A percentile compares a stretch with the other conserved stretches of the same genome.
These are phyloP conservation scores for Andrena minutula DNA, from an alignment of 2,888 invertebrate genomes.

Conservation along the genomic window DNA sequence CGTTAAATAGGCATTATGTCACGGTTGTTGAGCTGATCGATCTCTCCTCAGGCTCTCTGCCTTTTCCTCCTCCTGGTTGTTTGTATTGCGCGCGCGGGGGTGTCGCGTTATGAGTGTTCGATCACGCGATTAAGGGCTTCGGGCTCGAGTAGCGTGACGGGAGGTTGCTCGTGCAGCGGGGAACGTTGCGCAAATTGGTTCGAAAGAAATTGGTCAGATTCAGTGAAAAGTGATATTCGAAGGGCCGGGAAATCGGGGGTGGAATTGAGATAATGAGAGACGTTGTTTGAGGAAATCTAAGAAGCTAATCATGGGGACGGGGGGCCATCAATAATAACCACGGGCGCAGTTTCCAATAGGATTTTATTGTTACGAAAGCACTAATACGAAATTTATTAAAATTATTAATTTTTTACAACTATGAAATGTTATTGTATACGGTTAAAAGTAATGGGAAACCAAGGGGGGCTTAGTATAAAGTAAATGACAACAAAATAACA, in stretches of 20 bases:
- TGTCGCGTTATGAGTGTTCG: conserved; percentile 44
- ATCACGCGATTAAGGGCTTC: conserved; percentile 27
- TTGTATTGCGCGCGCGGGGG: conserved; percentile 15
- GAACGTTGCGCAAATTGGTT: background rate
- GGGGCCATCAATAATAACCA: too few relatives aligned
- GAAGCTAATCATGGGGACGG: too few relatives aligned
- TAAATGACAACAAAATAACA: too few relatives aligned
- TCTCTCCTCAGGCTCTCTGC: conserved; percentile 8
- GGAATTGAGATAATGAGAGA: too few relatives aligned
- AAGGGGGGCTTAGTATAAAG: background rate
- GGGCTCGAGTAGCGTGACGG: background rate
- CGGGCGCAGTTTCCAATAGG: too few relatives aligned
- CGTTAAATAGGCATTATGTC: conserved; percentile 49
- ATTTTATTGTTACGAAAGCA: background rate
- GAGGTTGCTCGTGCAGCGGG: background rate
- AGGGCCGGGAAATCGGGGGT: too few relatives aligned
- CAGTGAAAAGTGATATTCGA: background rate
- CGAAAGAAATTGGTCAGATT: conserved; percentile 2
- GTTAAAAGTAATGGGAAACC: background rate
- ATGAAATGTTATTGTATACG: background rate
- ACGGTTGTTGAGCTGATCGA: conserved; percentile 50
- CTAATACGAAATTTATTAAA: background rate
- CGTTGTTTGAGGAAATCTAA: too few relatives aligned
- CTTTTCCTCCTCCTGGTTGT: background rate
- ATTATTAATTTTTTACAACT: background rate